These are phyloP conservation scores for Leucoptera coffeella DNA, from an alignment of 2,888 invertebrate species.

Conservation along the genomic window DNA sequence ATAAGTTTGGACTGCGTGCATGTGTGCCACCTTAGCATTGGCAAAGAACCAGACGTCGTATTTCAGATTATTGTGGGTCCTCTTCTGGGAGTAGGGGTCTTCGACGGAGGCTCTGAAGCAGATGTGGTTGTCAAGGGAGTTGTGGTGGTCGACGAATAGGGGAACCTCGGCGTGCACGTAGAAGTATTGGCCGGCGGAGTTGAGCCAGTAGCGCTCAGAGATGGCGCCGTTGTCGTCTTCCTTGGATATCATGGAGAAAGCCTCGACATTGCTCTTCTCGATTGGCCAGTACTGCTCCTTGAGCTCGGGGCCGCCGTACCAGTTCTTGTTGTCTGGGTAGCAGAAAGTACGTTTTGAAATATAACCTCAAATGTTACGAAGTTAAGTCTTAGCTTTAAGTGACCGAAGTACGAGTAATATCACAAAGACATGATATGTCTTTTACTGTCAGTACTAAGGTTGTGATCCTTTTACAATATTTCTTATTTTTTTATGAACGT, in stretches of 20 bases:
- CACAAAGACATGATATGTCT: no score
- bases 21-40: conserved; percentile 58
- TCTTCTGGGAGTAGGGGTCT: conserved; percentile 43
- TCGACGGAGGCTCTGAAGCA: conserved; percentile 54
- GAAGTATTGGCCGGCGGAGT: conserved; percentile 61
- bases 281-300: conserved; percentile 60
- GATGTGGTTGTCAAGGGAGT: conserved; percentile 37
- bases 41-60: conserved; percentile 59
- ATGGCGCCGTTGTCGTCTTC: conserved; percentile 50
- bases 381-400: no score
- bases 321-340: conserved; percentile 33
- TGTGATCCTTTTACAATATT: no score
- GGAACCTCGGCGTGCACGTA: conserved; percentile 59
- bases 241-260: conserved; percentile 55
- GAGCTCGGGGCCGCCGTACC: conserved; percentile 65
- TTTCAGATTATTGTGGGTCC: conserved; percentile 33
- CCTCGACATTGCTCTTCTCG: conserved; percentile 44
- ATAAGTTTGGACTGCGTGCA: conserved; percentile 54
- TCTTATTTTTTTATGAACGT: no score
- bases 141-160: conserved; percentile 66
- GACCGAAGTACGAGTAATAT: no score
- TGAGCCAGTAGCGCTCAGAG: conserved; percentile 66
- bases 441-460: no score
- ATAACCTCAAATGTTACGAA: no score
- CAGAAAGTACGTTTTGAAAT: no score